Percentiles rank a stretch among this genome's conserved stretches.
Conservation (phyloP, 2,888 invertebrate species). For the Synanthedon tipuliformis region DNA sequence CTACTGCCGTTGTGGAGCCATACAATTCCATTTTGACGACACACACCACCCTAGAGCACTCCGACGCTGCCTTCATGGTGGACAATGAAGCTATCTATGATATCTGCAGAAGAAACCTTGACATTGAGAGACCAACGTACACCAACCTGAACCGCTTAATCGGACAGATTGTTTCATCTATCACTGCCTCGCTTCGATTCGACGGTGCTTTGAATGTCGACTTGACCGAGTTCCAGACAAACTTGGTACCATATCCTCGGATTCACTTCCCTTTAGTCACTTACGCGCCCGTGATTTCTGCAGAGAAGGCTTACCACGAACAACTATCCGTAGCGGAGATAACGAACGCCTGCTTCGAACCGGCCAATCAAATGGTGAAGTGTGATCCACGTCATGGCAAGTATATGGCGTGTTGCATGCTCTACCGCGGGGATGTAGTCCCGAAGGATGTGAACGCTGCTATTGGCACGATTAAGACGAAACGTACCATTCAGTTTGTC, state of each 20-base stretch:
- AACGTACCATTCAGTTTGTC: conserved; percentile 92
- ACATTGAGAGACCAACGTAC: conserved; percentile 95
- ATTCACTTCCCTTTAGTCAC: conserved; percentile 94
- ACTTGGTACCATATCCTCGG: conserved; percentile 93
- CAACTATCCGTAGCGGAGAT: conserved; percentile 92
- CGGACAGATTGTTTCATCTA: conserved; percentile 93
- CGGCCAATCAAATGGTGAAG: conserved; percentile 95
- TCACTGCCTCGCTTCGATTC: conserved; percentile 91
- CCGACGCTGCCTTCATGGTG: conserved; percentile 96
- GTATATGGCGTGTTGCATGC: conserved; percentile 96
- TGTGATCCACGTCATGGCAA: conserved; percentile 92
- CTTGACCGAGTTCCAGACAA: conserved; percentile 93
- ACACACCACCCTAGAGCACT: conserved; percentile 93
- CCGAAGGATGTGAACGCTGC: conserved; percentile 95
- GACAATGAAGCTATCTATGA: conserved; percentile 92
- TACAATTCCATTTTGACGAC: conserved; percentile 97
- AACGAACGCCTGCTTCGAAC: conserved; percentile 95
- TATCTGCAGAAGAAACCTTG: conserved; percentile 91
- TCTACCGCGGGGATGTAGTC: conserved; percentile 94
- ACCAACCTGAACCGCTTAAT: conserved; percentile 95
- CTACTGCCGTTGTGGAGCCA: conserved; percentile 92
- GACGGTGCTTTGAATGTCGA: conserved; percentile 93
- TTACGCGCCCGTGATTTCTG: conserved; percentile 91
- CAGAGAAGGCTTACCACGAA: conserved; percentile 94
- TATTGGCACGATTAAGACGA: conserved; percentile 93